Evolutionary conservation across 2,797 vertebrate genomes (phyloP), one percentile per base, ranked within the genome.

Genomic region (Babyrousa celebensis): DNA sequence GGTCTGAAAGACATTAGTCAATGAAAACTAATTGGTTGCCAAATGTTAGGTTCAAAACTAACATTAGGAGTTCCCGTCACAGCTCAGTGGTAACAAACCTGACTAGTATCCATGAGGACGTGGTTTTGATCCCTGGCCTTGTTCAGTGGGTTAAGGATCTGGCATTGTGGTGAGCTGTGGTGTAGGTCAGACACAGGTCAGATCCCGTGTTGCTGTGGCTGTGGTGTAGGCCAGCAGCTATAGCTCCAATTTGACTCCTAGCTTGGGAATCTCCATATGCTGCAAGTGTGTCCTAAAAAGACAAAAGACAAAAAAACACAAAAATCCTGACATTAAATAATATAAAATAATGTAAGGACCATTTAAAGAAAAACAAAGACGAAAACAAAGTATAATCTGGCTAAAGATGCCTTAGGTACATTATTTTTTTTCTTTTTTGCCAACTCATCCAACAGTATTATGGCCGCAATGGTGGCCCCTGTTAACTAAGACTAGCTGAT

Each of bases 21-120:
- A 93, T 56, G 40, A 85, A 65, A 95, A 94, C 5, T 48, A 88
- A 77, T 56, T 60, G 16, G 85, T 84, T 77, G 10, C 40, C 29
- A 89, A 71, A 83, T 68, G 48, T 56, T 89, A 67, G 18, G 20
- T 67, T 74, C 18, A 48, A 95, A 82, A 43, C 21, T 72, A 80
- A 80, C 62, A 77, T 68, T 71, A 79, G 48, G 43, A 48, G 43
- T 48, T 48, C 43, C 43, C 1, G 9, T 48, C 43, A 48, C 6
- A 10, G 43, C 43, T 48, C 43, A 48, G 43, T 48, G 43, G 43
- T 48, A 48, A 48, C 9, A 48, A 48, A 48, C 43, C 43, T 10
- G 6, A 48, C 43, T 48, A 48, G 43, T 48, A 48, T 48, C 43
- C 43, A 48, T 48, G 43, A 48, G 43, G 43, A 48, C 9, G 43